Evolutionary conservation across 2,888 invertebrate species (phyloP), one percentile per base, ranked within the genome.

Genomic region (Bedellia somnulentella): DNA sequence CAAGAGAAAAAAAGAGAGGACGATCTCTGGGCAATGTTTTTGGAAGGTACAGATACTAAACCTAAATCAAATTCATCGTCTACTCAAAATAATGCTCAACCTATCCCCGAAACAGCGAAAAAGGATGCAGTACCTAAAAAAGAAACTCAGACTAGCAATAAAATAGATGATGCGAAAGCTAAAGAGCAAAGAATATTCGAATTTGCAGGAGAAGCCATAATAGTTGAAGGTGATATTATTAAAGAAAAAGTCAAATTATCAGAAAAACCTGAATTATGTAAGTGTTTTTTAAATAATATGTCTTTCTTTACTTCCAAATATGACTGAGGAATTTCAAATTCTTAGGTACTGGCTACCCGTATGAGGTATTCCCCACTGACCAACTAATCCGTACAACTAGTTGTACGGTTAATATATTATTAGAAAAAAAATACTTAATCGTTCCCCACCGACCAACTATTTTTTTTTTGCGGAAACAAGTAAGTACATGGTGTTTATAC

Each of bases 191-290:
- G 86, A 56, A 75, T 87, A 36, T 89, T 87, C 51, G 89, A 93
- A 49, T 93, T 93, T 80, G 93, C 93, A 23, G 93, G 93, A 5
- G 93, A 94, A 70, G 85, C 86, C 50, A 83, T 87, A 29, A 75
- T 76, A 27, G 75, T 76, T 3, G 75, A 75, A 49, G 57, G 71
- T 45, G 55, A 57, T 50, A 44, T 57, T 25, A 61, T 59, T 36
- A 62, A 70, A 40, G 73, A 73, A 40, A 66, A 56, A 39, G 51
- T 70, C 5, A 67, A 68, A 45, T 47, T 55, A 11, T 42, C 47
- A 2, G 67, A 60, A 17, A 49, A 42, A 37, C 33, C 55, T 25
- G 48, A 50, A 6, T 39, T 53, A 54, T 59, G 70, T 70, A 54
- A 42, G 13, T 15, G 24, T 18, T 9, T 29, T 31, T 24, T 24